phyloP scores from a whole-genome alignment of 2,113 vertebrate genomes.

The Ciconia maguari region DNA sequence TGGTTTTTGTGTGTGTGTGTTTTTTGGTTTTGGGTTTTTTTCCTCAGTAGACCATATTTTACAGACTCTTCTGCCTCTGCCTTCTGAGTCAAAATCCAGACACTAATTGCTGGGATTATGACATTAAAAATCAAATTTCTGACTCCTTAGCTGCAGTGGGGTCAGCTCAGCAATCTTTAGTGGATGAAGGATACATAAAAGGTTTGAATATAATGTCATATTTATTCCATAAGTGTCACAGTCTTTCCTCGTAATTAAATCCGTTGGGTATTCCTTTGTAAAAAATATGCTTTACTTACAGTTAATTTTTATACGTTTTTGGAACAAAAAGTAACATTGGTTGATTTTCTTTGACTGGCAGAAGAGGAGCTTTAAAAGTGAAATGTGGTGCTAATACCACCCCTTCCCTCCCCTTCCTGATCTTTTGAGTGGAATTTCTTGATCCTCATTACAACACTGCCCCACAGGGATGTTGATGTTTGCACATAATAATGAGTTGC shows the following conservation, averaged over 20 bases:
- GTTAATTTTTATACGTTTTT: conserved; percentile 31
- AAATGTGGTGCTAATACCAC: background rate
- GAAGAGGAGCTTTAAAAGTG: conserved; percentile 14
- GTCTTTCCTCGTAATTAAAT: conserved; percentile 66
- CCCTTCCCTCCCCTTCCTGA: background rate
- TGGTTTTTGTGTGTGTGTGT: background rate
- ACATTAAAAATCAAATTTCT: conserved; percentile 34
- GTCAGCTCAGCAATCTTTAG: background rate
- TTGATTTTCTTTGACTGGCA: conserved; percentile 44
- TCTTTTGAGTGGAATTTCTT: conserved; percentile 21
- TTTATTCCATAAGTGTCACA: conserved; percentile 36
- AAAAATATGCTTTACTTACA: background rate
- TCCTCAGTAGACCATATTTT: background rate
- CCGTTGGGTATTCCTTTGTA: conserved; percentile 28
- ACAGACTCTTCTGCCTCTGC: background rate
- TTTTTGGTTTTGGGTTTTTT: background rate
- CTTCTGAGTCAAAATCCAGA: background rate
- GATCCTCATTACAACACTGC: background rate
- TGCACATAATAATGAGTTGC: conserved; percentile 32
- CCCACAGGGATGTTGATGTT: background rate
- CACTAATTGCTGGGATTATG: conserved; percentile 45
- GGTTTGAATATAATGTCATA: conserved; percentile 35
- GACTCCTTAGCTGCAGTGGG: background rate
- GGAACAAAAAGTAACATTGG: background rate
- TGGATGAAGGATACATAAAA: conserved; percentile 9